Conservation (phyloP, 2,113 vertebrate genomes). For the Pachyramphus minor region DNA sequence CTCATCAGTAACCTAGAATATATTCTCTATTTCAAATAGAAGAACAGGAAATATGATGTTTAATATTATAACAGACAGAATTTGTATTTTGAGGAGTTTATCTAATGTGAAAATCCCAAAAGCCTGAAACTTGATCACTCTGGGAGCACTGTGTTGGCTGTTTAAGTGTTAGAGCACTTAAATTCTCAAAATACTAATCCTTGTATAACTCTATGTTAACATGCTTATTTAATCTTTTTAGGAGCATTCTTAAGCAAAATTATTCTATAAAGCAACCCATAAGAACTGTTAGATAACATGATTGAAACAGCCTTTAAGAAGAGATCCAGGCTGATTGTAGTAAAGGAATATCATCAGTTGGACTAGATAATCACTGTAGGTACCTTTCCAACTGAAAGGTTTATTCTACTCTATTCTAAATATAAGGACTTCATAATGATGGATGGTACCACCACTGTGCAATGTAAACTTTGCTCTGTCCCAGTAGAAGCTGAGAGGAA, state of each 20-base stretch:
- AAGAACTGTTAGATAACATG: background rate
- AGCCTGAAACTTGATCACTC: background rate
- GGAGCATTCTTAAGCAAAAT: background rate
- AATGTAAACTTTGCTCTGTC: background rate
- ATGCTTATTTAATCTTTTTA: background rate
- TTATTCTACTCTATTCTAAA: background rate
- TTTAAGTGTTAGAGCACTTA: background rate
- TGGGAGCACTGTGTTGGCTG: background rate
- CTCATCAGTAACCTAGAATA: background rate
- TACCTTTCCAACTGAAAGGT: background rate
- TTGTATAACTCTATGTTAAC: background rate
- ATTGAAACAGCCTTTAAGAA: background rate
- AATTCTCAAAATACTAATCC: background rate
- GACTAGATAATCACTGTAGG: background rate
- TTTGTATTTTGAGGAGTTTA: background rate
- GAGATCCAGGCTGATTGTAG: background rate
- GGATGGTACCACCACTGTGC: background rate
- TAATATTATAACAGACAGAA: background rate
- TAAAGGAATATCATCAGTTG: background rate
- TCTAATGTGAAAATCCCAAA: background rate
- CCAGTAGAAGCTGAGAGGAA: background rate
- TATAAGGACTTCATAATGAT: background rate
- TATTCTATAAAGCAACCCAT: background rate
- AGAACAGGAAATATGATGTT: background rate
- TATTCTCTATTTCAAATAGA: background rate